These are phyloP conservation scores for Homarus americanus DNA, from an alignment of 1,140 invertebrate genomes.

Conservation along the genomic window DNA sequence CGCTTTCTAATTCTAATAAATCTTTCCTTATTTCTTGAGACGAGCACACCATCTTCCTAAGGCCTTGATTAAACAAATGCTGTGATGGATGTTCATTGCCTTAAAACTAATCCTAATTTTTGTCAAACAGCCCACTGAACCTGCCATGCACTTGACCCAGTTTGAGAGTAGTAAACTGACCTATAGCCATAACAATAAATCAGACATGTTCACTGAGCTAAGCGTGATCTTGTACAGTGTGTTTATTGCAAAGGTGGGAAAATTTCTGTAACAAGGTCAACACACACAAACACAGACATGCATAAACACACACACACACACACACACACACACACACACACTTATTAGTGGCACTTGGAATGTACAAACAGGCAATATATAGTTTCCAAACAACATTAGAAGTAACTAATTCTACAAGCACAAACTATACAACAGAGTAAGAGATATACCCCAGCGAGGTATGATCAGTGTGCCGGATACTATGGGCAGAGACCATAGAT, in stretches of 20 bases:
- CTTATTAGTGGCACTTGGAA: neutral
- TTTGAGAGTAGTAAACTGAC: neutral
- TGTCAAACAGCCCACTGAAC: conserved; percentile 29
- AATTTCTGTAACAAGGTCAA: neutral
- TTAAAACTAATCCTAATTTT: conserved; percentile 52
- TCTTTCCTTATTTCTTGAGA: conserved; percentile 3
- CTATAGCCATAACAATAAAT: neutral
- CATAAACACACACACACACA: neutral
- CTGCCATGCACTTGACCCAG: conserved; percentile 36
- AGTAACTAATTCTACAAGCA: neutral
- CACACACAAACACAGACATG: neutral
- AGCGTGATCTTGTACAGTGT: neutral
- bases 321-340: neutral
- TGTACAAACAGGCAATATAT: neutral
- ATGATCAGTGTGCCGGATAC: neutral
- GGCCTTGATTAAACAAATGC: conserved; percentile 44
- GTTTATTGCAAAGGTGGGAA: neutral
- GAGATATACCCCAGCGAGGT: neutral
- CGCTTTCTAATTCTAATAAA: conserved; percentile 28
- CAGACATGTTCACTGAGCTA: neutral
- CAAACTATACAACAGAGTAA: neutral
- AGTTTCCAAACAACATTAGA: neutral
- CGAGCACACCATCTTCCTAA: conserved; percentile 16
- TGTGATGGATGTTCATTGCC: conserved; percentile 60
- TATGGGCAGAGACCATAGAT: neutral